Conservation (phyloP, 35 echinoderm and acorn worm genomes). For the Ptychodera flava region DNA sequence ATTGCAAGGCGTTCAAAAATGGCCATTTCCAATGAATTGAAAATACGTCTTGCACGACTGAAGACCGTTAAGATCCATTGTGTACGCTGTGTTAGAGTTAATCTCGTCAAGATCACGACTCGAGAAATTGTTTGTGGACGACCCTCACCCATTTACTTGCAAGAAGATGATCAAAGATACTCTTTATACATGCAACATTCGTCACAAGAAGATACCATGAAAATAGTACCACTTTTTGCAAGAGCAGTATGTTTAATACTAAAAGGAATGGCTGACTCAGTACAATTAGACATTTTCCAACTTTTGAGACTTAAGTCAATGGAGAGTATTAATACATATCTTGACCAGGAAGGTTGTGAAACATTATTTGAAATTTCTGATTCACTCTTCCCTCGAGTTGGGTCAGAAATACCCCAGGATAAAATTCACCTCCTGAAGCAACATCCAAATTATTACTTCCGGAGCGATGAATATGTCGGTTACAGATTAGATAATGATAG, state of each 20-base stretch:
- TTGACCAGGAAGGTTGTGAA: background rate
- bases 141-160: background rate
- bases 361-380: too few relatives aligned
- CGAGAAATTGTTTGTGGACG: too few relatives aligned
- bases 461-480: slow-evolving; percentile 7
- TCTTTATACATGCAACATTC: background rate
- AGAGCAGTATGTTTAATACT: background rate
- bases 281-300: background rate
- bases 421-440: slow-evolving; percentile 15
- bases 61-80: background rate
- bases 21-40: background rate
- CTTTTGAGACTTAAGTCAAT: background rate
- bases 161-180: background rate
- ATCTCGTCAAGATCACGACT: too few relatives aligned
- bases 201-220: background rate
- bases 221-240: background rate
- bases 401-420: slow-evolving; percentile 16
- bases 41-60: background rate
- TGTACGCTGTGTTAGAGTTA: background rate
- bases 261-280: background rate
- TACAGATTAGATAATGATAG: background rate
- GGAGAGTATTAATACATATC: background rate
- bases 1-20: background rate
- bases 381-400: too few relatives aligned
- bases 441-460: slow-evolving; percentile 16